A percentile compares a stretch with the other conserved stretches of the same genome.
phyloP scores from a whole-genome alignment of 2,113 vertebrate genomes.

The Zeus faber region DNA sequence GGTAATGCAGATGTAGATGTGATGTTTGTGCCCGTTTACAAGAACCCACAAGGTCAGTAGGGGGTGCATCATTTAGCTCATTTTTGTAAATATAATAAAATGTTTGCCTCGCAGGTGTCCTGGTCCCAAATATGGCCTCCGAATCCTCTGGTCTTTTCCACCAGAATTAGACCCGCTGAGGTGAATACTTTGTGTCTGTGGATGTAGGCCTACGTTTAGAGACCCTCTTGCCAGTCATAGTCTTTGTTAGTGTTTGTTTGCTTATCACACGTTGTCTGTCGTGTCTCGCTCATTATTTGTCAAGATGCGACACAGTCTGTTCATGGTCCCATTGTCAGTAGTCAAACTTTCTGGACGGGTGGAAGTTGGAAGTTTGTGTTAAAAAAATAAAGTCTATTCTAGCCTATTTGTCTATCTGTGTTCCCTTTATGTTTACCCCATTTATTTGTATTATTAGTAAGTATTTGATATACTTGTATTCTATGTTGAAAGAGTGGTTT shows the following conservation, averaged over 20 bases:
- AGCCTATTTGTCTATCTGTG: conserved; percentile 28
- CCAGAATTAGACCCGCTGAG: conserved; percentile 68
- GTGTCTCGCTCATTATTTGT: not conserved
- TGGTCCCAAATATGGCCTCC: conserved; percentile 67
- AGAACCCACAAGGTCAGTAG: too few relatives aligned
- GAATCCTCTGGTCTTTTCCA: conserved; percentile 78
- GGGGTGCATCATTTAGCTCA: conserved; percentile 20
- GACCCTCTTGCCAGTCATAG: conserved; percentile 17
- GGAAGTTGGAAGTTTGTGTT: conserved; percentile 20
- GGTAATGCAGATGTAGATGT: too few relatives aligned
- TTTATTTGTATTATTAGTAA: too few relatives aligned
- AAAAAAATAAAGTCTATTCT: conserved; percentile 14
- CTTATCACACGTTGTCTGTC: conserved; percentile 31
- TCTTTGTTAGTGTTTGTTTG: not conserved
- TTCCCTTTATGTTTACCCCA: conserved; percentile 7
- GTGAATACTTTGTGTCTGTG: conserved; percentile 64
- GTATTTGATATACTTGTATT: too few relatives aligned
- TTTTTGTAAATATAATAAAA: too few relatives aligned
- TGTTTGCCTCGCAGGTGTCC: conserved; percentile 74
- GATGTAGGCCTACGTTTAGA: conserved; percentile 34
- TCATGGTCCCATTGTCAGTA: conserved; percentile 12
- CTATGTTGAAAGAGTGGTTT: too few relatives aligned
- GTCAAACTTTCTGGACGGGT: conserved; percentile 9
- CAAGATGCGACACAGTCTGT: not conserved
- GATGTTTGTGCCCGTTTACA: too few relatives aligned